Conservation (phyloP, 2,888 invertebrate species). For the Tribolium freemani region DNA sequence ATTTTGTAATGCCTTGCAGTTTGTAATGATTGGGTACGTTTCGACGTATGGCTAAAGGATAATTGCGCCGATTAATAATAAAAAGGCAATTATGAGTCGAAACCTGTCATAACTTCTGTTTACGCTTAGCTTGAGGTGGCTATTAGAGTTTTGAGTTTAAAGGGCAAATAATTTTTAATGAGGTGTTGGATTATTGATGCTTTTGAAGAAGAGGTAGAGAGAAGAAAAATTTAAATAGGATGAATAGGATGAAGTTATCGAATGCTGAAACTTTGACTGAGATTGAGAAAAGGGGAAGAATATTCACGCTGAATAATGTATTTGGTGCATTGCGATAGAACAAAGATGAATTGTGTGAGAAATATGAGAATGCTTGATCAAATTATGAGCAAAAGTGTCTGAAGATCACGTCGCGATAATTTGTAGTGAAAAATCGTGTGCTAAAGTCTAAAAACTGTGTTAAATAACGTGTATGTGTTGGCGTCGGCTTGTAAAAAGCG, state of each 20-base stretch:
- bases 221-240: not conserved
- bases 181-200: not conserved
- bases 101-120: not conserved
- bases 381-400: not conserved
- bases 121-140: not conserved
- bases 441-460: not conserved
- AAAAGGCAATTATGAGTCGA: not conserved
- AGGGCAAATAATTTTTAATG: not conserved
- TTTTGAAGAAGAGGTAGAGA: not conserved
- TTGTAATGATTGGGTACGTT: not conserved
- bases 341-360: not conserved
- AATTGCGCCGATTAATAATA: not conserved
- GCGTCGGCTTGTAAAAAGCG: not conserved
- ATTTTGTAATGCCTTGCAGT: no score
- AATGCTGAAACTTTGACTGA: not conserved
- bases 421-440: not conserved
- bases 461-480: not conserved
- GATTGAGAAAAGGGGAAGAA: not conserved
- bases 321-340: conserved; percentile 2
- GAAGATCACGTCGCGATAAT: not conserved
- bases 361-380: not conserved
- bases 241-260: not conserved
- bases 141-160: not conserved
- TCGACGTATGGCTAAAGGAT: not conserved
- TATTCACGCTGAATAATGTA: conserved; percentile 4